Evolutionary conservation across 2,888 invertebrate genomes (phyloP), one percentile per base, ranked within the genome.

Genomic region (Dione juno): DNA sequence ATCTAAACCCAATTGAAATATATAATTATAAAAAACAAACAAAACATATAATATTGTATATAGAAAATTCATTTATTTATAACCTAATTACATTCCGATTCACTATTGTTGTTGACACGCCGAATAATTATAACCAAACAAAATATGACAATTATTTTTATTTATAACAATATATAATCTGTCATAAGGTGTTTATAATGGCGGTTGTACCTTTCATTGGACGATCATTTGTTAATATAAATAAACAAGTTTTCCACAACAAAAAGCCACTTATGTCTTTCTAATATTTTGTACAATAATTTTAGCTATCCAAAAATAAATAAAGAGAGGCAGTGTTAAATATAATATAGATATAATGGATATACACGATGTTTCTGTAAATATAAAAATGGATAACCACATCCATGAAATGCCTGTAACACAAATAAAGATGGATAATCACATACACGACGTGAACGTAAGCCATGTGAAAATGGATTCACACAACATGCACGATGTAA

Each of bases 371-470:
- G 72, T 72, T 11, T 45, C 66, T 11, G 52, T 59, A 35, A 70
- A 67, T 53, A 66, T 72, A 19, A 78, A 73, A 74, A 76, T 79
- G 77, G 77, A 79, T 37, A 63, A 69, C 28, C 78, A 78, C 45
- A 59, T 76, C 58, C 77, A 77, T 57, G 79, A 79, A 43, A 73
- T 77, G 45, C 74, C 74, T 37, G 73, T 74, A 19, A 21, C 41
- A 1, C 64, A 64, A 40, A 54, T 71, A 21, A 65, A 70, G 43
- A 65, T 70, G 65, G 67, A 73, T 43, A 73, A 67, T 13, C 70
- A 70, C 13, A 66, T 73, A 13, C 74, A 74, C 21, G 67, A 74
- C 14, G 64, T 66, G 10, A 74, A 74, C 37, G 59, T 72, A 6
- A 53, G 35, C 48, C 67, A 67, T 16, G 61, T 67, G 11, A 76